phyloP scores from a whole-genome alignment of 2,888 invertebrate genomes.

The Eupithecia tripunctaria region DNA sequence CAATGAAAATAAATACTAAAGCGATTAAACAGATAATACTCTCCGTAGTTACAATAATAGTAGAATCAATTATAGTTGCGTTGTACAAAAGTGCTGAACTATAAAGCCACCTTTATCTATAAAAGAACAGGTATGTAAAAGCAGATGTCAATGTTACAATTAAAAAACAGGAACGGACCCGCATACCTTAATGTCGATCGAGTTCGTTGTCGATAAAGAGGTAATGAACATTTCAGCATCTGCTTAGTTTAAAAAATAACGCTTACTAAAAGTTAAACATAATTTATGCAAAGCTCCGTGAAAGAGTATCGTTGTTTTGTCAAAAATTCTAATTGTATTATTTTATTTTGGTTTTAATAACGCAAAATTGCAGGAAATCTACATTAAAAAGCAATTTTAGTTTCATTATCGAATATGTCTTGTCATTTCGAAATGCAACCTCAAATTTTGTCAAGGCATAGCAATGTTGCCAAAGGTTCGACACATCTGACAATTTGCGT shows the following conservation, averaged over 20 bases:
- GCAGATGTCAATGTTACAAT: conserved; percentile 40
- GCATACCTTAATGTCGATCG: conserved; percentile 33
- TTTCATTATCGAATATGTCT: neutral
- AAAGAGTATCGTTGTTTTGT: neutral
- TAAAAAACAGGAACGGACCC: conserved; percentile 44
- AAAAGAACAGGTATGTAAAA: conserved; percentile 18
- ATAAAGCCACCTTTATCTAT: conserved; percentile 13
- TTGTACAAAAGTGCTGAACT: neutral
- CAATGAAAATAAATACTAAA: neutral
- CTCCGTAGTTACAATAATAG: neutral
- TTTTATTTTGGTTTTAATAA: neutral
- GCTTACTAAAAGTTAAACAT: neutral
- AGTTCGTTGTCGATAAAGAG: conserved; percentile 27
- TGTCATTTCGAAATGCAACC: neutral
- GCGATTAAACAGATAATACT: neutral
- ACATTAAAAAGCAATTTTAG: neutral
- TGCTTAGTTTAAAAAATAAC: conserved; percentile 1
- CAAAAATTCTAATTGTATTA: neutral
- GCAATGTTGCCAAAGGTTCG: conserved; percentile 15
- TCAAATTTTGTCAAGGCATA: neutral
- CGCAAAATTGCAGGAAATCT: neutral
- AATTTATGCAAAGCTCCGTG: neutral
- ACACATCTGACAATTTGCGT: conserved; percentile 32
- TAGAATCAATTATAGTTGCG: neutral
- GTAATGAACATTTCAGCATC: conserved; percentile 17